These are phyloP conservation scores for Caenorhabditis macrosperma DNA, from an alignment of 2,888 invertebrate genomes.

Conservation along the genomic window DNA sequence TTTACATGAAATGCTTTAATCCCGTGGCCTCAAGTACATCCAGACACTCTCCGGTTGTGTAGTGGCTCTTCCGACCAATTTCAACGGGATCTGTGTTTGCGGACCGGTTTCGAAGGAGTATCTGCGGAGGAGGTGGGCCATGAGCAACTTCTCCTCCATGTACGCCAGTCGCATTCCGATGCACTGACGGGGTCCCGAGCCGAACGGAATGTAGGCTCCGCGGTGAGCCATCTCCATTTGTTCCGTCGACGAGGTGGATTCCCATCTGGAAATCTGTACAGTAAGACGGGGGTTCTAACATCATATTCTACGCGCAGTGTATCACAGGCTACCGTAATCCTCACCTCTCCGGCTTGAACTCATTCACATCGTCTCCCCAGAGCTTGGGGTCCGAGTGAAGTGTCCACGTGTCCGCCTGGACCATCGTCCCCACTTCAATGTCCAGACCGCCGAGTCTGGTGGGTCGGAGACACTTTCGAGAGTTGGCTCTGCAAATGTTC, in stretches of 20 bases:
- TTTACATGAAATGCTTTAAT: no score
- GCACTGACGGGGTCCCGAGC: conserved; percentile 74
- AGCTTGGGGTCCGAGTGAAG: conserved; percentile 35
- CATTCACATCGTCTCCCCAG: conserved; percentile 66
- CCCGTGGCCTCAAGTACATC: background rate
- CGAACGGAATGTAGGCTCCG: conserved; percentile 60
- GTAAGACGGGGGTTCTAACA: background rate
- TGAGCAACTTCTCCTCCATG: conserved; percentile 73
- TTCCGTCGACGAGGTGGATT: background rate
- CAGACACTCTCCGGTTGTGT: background rate
- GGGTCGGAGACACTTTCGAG: conserved; percentile 52
- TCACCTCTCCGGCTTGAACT: conserved; percentile 61
- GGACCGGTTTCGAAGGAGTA: conserved; percentile 44
- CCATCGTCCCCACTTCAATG: conserved; percentile 57
- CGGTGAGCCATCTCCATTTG: background rate
- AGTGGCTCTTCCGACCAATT: conserved; percentile 24
- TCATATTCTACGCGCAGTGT: no score
- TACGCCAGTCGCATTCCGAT: conserved; percentile 75
- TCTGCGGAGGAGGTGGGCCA: conserved; percentile 66
- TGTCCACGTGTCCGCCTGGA: conserved; percentile 59
- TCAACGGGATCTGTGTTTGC: conserved; percentile 20
- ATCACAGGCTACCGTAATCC: no score
- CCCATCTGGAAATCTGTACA: conserved; percentile 1
- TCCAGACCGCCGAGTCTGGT: conserved; percentile 65
- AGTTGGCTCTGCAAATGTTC: conserved; percentile 48